A percentile compares a stretch with the other conserved stretches of the same genome.
Conservation (phyloP, 1,140 invertebrate genomes). For the Hetaerina americana region DNA sequence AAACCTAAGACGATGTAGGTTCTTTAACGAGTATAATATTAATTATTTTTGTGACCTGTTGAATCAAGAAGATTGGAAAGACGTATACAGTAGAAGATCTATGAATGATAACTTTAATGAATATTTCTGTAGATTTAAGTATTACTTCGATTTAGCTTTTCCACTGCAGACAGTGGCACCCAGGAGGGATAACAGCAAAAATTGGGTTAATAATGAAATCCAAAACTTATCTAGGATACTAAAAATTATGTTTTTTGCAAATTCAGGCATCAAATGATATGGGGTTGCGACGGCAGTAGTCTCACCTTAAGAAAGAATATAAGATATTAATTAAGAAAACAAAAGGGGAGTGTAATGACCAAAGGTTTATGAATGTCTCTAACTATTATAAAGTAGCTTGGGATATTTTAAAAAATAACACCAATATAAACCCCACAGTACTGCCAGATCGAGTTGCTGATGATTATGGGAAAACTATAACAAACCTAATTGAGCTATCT, state of each 20-base stretch:
- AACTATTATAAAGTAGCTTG: neutral
- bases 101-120: neutral
- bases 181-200: neutral
- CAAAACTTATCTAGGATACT: neutral
- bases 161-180: neutral
- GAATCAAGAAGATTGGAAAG: neutral
- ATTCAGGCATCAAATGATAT: neutral
- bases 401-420: neutral
- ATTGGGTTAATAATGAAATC: neutral
- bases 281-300: neutral
- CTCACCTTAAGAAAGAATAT: neutral
- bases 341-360: neutral
- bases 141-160: neutral
- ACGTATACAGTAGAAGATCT: neutral
- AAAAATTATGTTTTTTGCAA: neutral
- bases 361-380: neutral
- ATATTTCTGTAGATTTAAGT: neutral
- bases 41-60: neutral
- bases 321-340: neutral
- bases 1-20: neutral
- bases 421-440: neutral
- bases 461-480: neutral
- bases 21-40: neutral
- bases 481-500: neutral
- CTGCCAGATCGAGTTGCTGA: neutral